Base-by-base conservation (phyloP, 2,797 vertebrate genomes). In the Adrianichthys oophorus region DNA sequence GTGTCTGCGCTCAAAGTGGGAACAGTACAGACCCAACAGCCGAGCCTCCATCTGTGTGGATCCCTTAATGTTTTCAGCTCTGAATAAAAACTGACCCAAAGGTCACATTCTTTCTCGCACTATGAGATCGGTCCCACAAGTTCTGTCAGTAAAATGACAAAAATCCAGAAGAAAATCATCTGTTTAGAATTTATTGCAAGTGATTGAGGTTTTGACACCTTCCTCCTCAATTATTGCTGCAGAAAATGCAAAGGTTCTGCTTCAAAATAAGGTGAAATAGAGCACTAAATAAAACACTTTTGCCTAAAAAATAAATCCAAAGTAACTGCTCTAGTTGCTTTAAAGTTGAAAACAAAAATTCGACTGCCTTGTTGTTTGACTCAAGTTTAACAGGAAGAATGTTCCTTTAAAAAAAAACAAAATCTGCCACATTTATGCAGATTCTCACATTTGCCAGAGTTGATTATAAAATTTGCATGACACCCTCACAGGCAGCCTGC, bases 1-100 rank as follows among this genome's bases (percentile, higher is more conserved):
- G 50, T 17, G 51, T 54, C 56, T 71, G 47, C 43, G 61, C 67
- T 62, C 37, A 37, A 14, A 7, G 23, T 53, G 43, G 57, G 37
- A 53, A 50, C 17, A n/a, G 48, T 41, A 54, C 37, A 54, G 59
- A 57, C 37, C 56, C 52, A 40, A 32, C 58, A 73, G 59, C 73
- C 59, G 71, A 18, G 42, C 46, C 29, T 69, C 43, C 52, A 68
- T 76, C 66, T 63, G 17, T 52, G 57, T 37, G 10, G 32, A 37
- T 37, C 32, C 32, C 10, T 10, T 12, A 37, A 12, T 37, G 32
- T 12, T 37, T 37, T 37, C 32, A 37, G 7, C 26, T 26, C 26
- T 26, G 26, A 26, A 26, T 26, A 26, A 7, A 26, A 7, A 26
- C 26, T 26, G 26, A 26, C 26, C 1, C 10, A 37, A 12, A 37